Conservation (phyloP, 2,113 vertebrate species). For the Notothenia rossii region DNA sequence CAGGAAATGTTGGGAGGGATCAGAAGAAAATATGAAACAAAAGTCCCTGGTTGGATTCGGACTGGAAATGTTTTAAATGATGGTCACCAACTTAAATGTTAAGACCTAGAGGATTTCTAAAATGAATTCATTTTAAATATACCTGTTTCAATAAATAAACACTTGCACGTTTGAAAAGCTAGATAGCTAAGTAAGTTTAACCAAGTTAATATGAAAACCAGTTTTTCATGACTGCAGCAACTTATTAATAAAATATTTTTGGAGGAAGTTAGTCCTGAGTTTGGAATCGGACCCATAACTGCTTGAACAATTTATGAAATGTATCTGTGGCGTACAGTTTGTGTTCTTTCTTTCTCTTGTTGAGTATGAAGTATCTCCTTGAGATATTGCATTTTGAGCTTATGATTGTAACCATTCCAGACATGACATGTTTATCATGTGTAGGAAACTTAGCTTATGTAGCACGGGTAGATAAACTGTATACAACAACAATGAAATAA, state of each 20-base stretch:
- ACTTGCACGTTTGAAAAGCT: neutral
- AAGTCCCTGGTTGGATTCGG: neutral
- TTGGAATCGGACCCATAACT: neutral
- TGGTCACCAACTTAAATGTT: neutral
- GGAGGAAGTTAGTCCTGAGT: too few relatives aligned
- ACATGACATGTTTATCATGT: conserved; percentile 3
- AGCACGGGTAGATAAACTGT: neutral
- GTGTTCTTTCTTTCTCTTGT: neutral
- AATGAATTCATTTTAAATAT: neutral
- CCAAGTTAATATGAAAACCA: neutral
- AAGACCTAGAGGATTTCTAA: neutral
- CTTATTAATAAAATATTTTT: too few relatives aligned
- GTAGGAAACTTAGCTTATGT: neutral
- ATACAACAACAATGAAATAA: conserved; percentile 13
- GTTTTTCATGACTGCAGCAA: neutral
- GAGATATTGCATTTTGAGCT: neutral
- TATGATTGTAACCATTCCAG: neutral
- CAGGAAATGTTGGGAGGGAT: neutral
- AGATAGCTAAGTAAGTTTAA: neutral
- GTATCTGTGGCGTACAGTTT: neutral
- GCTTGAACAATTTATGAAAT: conserved; percentile 27
- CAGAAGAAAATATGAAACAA: neutral
- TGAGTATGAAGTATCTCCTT: neutral
- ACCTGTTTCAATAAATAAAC: neutral
- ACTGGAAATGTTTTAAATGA: neutral